These are phyloP conservation scores for Harpagifer antarcticus DNA, from an alignment of 2,797 vertebrate genomes.

Conservation along the genomic window DNA sequence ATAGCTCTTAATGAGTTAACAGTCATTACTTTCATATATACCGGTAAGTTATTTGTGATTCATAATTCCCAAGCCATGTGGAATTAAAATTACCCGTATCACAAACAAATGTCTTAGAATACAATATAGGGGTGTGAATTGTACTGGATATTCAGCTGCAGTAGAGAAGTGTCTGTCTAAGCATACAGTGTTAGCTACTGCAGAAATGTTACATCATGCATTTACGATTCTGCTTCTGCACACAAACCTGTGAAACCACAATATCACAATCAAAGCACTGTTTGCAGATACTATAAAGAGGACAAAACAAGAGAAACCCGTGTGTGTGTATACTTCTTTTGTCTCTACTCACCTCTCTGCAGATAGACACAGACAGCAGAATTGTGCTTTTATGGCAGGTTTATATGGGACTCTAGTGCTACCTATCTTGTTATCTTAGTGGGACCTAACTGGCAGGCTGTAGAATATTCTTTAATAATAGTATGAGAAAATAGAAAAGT, in stretches of 20 bases:
- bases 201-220: neutral
- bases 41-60: neutral
- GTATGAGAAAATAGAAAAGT: neutral
- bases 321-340: neutral
- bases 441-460: constrained; percentile 17
- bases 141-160: constrained; percentile 4
- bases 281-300: neutral
- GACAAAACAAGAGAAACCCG: neutral
- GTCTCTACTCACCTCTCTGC: constrained; percentile 27
- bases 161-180: neutral
- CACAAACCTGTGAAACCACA: neutral
- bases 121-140: too few species aligned
- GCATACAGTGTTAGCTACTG: neutral
- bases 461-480: neutral
- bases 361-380: constrained; percentile 31
- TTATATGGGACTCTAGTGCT: constrained; percentile 15
- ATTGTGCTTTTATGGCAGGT: constrained; percentile 34
- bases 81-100: neutral
- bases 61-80: neutral
- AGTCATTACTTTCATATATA: neutral
- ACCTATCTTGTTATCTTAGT: too few species aligned
- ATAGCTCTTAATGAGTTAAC: too few species aligned
- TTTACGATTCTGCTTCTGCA: neutral
- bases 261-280: neutral
- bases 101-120: neutral